A percentile compares a stretch with the other conserved stretches of the same genome.
Evolutionary conservation across 2,888 invertebrate species (phyloP).

Genomic region (Pterostichus madidus): DNA sequence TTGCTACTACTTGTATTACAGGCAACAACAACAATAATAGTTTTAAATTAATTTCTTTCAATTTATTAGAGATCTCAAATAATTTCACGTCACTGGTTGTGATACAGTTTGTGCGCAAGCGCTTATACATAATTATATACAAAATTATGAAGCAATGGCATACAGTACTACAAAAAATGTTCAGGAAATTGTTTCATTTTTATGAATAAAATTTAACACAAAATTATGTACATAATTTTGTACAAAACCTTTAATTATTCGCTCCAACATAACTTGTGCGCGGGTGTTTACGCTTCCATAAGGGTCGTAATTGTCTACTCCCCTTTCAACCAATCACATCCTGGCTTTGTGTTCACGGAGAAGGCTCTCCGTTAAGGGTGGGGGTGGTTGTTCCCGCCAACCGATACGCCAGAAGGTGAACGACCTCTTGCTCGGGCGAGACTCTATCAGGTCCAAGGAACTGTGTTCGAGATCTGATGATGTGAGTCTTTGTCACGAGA

Average conservation of each 20-base stretch:
- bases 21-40: no score
- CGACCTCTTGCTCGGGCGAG: neutral
- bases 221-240: no score
- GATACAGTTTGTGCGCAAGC: no score
- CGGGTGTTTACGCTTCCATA: neutral
- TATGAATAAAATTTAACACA: no score
- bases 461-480: conserved; percentile 35
- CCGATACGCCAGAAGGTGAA: conserved; percentile 17
- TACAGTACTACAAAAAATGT: no score
- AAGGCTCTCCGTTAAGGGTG: conserved; percentile 31
- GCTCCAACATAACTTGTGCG: neutral
- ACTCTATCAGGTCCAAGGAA: neutral
- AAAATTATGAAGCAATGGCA: no score
- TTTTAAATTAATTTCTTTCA: no score
- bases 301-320: conserved; percentile 36
- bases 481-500: neutral
- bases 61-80: no score
- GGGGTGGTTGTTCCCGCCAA: conserved; percentile 12
- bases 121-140: no score
- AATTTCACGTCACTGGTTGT: no score
- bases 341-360: neutral
- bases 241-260: neutral
- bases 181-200: no score
- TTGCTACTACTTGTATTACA: no score
- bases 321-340: neutral